These are phyloP conservation scores for Anabacerthia variegaticeps DNA, from an alignment of 2,797 vertebrate species.

Conservation along the genomic window DNA sequence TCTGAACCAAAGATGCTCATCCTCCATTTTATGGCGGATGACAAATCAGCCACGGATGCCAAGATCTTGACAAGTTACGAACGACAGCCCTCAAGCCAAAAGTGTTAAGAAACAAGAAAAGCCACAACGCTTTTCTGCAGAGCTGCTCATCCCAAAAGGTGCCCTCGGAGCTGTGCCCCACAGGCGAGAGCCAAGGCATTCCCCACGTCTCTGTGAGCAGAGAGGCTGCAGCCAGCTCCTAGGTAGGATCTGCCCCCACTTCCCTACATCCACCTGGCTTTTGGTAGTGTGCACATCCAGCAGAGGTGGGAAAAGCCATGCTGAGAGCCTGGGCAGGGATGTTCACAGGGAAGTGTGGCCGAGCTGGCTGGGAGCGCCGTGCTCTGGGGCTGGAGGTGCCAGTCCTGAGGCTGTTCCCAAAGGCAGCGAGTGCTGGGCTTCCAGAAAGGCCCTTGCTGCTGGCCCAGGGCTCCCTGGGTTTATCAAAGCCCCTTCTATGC, in stretches of 20 bases:
- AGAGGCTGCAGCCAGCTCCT: neutral
- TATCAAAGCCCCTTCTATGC: slow-evolving; percentile 35
- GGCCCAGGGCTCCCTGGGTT: neutral
- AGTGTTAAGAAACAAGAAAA: slow-evolving; percentile 3
- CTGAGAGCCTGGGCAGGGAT: rapidly evolving
- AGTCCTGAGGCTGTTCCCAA: neutral
- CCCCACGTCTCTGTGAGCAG: rapidly evolving
- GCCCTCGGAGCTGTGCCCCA: neutral
- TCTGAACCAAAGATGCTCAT: slow-evolving; percentile 46
- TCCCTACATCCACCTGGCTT: neutral
- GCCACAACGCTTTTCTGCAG: neutral
- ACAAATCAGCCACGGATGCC: slow-evolving; percentile 40
- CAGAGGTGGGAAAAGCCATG: rapidly evolving
- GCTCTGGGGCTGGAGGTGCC: neutral
- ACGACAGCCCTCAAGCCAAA: slow-evolving; percentile 45
- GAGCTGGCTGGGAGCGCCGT: neutral
- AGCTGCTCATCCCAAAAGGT: neutral
- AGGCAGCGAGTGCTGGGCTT: neutral
- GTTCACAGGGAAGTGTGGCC: rapidly evolving
- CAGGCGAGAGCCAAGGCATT: neutral
- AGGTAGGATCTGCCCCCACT: neutral
- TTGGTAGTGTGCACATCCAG: neutral
- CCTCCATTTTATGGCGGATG: slow-evolving; percentile 58
- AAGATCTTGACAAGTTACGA: slow-evolving; percentile 60
- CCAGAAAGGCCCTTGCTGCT: neutral